Conservation (phyloP, 1,140 invertebrate species). For the Zaprionus ornatus region DNA sequence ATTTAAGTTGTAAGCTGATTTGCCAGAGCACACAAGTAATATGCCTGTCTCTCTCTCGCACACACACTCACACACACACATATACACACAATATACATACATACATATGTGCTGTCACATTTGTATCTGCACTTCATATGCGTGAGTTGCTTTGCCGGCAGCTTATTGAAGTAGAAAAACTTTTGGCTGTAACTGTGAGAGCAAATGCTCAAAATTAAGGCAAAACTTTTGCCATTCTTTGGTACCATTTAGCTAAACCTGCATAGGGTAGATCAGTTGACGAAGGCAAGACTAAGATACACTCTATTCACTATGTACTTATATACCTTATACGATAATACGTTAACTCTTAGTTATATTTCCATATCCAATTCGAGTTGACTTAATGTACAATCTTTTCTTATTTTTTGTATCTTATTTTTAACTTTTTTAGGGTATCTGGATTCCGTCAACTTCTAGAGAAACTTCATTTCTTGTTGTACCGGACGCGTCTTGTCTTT, state of each 20-base stretch:
- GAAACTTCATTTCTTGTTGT: slow-evolving; percentile 21
- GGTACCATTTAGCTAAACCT: slow-evolving; percentile 9
- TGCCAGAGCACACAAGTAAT: slow-evolving; percentile 59
- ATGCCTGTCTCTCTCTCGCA: slow-evolving; percentile 45
- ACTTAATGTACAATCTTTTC: not conserved
- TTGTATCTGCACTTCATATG: slow-evolving; percentile 43
- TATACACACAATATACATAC: not conserved
- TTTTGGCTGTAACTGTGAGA: slow-evolving; percentile 61
- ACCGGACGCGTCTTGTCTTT: slow-evolving; percentile 57
- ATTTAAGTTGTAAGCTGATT: slow-evolving; percentile 82
- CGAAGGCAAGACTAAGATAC: not conserved
- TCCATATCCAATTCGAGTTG: too few species aligned
- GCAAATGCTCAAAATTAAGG: slow-evolving; percentile 72
- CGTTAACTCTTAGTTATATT: too few species aligned
- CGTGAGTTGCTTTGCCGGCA: slow-evolving; percentile 35
- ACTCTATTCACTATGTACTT: not conserved
- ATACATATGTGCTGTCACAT: slow-evolving; percentile 33
- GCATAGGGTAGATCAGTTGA: not conserved
- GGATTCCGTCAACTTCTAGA: slow-evolving; percentile 22
- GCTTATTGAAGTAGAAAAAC: slow-evolving; percentile 74
- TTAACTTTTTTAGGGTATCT: slow-evolving; percentile 13
- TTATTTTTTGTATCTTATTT: not conserved
- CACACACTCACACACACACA: slow-evolving; percentile 23
- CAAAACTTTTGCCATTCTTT: slow-evolving; percentile 59
- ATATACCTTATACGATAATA: too few species aligned